phyloP scores from a whole-genome alignment of 2,797 vertebrate genomes.

The Lycodopsis pacificus region DNA sequence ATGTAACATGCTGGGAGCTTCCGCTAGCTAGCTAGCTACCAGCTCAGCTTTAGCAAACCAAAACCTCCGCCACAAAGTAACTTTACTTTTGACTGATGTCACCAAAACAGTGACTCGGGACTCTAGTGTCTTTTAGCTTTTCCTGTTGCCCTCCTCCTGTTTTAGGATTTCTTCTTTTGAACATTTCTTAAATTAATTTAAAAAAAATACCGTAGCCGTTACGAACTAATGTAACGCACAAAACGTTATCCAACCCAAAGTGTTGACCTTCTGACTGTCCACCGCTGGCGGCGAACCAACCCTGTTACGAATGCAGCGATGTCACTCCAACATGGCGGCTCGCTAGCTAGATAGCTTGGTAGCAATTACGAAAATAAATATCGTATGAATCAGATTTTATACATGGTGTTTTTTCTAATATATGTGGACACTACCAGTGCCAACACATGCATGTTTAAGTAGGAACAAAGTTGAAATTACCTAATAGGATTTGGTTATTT shows the following conservation, averaged over 20 bases:
- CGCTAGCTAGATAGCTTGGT: neutral
- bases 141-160: neutral
- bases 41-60: neutral
- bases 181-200: neutral
- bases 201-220: neutral
- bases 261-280: too few species aligned
- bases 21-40: neutral
- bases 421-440: neutral
- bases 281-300: neutral
- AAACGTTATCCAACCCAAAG: neutral
- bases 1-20: too few species aligned
- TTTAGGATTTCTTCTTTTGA: neutral
- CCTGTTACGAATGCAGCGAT: neutral
- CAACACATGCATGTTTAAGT: neutral
- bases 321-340: neutral
- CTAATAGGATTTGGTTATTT: neutral
- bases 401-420: neutral
- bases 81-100: neutral
- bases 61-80: neutral
- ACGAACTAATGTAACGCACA: neutral
- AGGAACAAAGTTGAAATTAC: slow-evolving; percentile 9
- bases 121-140: neutral
- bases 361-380: neutral
- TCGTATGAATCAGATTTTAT: neutral
- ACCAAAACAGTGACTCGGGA: neutral